Conservation (phyloP, 2,113 vertebrate species). For the Egretta garzetta region DNA sequence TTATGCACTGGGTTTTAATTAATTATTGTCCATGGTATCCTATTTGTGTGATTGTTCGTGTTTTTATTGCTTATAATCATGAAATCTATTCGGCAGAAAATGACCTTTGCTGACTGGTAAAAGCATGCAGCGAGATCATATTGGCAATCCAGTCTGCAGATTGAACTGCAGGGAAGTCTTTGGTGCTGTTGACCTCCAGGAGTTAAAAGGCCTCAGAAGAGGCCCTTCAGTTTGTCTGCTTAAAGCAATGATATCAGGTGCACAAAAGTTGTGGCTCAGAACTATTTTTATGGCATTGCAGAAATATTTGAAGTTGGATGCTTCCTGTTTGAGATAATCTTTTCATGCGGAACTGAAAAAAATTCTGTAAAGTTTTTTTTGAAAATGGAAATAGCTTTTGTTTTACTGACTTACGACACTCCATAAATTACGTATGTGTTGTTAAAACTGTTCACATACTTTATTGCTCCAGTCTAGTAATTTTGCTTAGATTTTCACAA, state of each 20-base stretch:
- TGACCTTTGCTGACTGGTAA: fast-evolving
- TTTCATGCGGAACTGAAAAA: not conserved
- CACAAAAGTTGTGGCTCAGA: not conserved
- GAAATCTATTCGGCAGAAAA: fast-evolving
- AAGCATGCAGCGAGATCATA: fast-evolving
- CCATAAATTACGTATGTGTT: not conserved
- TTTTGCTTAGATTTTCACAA: not conserved
- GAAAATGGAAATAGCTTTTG: not conserved
- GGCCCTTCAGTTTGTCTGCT: not conserved
- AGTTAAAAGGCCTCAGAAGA: not conserved
- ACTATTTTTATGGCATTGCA: not conserved
- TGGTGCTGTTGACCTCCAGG: no score
- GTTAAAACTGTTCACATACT: not conserved
- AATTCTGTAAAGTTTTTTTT: not conserved
- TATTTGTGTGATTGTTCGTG: no score
- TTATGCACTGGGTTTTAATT: fast-evolving
- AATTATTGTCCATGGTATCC: fast-evolving
- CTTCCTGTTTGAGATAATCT: not conserved
- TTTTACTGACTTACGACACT: not conserved
- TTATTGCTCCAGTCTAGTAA: not conserved
- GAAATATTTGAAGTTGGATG: not conserved
- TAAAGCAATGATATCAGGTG: not conserved
- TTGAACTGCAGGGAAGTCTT: not conserved
- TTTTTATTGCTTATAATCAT: not conserved
- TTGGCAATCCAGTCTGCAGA: fast-evolving